Evolutionary conservation across 2,113 vertebrate species (phyloP), one percentile per base, ranked within the genome.

Genomic region (Mystacornis crossleyi): DNA sequence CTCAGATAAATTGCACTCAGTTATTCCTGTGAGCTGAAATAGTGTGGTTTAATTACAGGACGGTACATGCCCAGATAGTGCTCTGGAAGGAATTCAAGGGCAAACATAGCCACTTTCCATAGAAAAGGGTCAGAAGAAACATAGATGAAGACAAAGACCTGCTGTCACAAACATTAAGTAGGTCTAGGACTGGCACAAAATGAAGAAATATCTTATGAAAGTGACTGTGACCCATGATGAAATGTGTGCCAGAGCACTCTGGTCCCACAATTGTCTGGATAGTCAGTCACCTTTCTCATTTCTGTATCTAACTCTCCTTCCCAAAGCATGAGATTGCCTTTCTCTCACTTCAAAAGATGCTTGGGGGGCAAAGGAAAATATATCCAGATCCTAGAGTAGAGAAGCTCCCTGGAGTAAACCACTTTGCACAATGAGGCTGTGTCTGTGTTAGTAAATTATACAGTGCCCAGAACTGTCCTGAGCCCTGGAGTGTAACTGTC

Each of bases 31-130:
- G 83, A 85, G 58, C 53, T 94, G 88, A 97, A 96, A 93, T 86
- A 67, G 9, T 93, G 91, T 77, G 54, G 26, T 95, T 97, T 97
- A 97, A 96, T 97, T 97, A 93, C 74, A 95, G 89, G 95, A 79
- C 80, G 58, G 25, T 65, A 95, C 94, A 90, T 96, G 89, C 57
- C 62, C 82, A 86, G 73, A 84, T 81, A 96, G 82, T 61, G 61
- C 54, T 62, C 90, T 97, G 94, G 91, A 97, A 90, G 84, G 70
- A 90, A 67, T 91, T 89, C 57, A 87, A 74, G 65, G 60, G 86
- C 67, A 95, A 97, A 94, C 78, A 87, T 83, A 95, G 83, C 10
- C 36, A 77, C 93, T 97, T 96, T 97, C 96, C 86, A 90, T 24
- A 36, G 87, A 94, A 97, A 97, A 95, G 42, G 60, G 87, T 91